These are phyloP conservation scores for Tangara arthus DNA, from an alignment of 2,797 vertebrate species.

Conservation along the genomic window DNA sequence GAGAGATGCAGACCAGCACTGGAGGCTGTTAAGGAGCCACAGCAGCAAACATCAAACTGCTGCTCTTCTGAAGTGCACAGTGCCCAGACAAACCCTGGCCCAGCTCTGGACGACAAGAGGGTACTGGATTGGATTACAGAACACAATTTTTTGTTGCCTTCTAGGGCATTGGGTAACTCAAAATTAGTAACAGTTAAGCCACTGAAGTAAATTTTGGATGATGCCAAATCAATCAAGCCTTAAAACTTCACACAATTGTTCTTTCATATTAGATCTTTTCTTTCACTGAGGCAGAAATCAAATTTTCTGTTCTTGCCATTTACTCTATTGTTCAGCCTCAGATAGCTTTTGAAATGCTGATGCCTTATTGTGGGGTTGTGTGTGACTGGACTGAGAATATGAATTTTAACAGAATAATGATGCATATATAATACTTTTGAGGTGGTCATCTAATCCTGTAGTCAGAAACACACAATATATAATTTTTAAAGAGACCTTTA, in stretches of 20 bases:
- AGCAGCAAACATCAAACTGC: neutral
- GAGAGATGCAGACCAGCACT: neutral
- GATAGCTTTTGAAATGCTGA: conserved; percentile 25
- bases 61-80: neutral
- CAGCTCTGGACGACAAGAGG: neutral
- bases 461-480: neutral
- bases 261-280: conserved; percentile 4
- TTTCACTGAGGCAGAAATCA: neutral
- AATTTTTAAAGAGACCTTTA: neutral
- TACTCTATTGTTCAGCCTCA: neutral
- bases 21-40: neutral
- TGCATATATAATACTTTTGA: neutral
- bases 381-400: conserved; percentile 13
- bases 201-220: neutral
- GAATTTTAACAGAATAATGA: conserved; percentile 26
- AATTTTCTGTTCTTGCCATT: conserved; percentile 22
- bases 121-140: neutral
- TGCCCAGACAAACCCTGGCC: neutral
- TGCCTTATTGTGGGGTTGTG: neutral
- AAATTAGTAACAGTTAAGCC: neutral
- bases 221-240: neutral
- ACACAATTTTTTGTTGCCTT: neutral
- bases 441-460: neutral
- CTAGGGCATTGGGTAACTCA: neutral
- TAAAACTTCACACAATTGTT: neutral